Base-by-base conservation (phyloP, 2,797 vertebrate genomes). In the Eleutherodactylus coqui region DNA sequence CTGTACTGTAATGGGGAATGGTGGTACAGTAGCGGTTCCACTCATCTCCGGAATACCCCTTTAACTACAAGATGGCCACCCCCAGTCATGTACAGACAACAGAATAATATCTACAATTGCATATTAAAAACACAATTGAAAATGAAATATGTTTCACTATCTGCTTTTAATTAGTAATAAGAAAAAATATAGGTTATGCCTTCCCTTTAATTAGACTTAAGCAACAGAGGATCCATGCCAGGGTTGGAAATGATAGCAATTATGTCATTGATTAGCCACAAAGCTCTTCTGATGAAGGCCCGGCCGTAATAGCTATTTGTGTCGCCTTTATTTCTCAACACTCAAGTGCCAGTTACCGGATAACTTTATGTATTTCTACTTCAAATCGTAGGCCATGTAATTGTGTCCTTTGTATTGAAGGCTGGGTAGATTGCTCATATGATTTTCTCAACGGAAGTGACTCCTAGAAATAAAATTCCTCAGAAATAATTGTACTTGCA, bases 391-490 rank as follows among this genome's bases (percentile, higher is more conserved):
- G 8, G 17, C 34, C 17, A 1, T 73, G 0, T 51, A 58, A 58
- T 58, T 58, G 24, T 27, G 2, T 32, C 14, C 80, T 58, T 14
- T 43, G 11, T 43, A 34, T 41, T 29, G 29, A 7, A 72, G n/a
- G 29, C n/a, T 29, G 51, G n/a, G n/a, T 41, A 73, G 29, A 41
- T 21, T 43, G 16, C n/a, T 58, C 81, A 14, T 73, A 10, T 58
- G 80, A 73, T 45, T 58, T 27, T 75, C 17, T 82, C 49, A 45
- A 27, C 75, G 81, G 81, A 83, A 83, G 69, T 83, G 81, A 83
- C 69, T 83, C 81, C 73, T 16, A n/a, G n/a, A 73, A 53, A 55
- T 6, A 53, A 32, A 75, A 73, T 75, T 73, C 27, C n/a, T 55
- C n/a, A 17, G 60, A 45, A 78, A 58, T 83, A 73, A 72, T 38